A percentile compares a stretch with the other conserved stretches of the same genome.
These are phyloP conservation scores for Aporophyla lueneburgensis DNA, from an alignment of 2,888 invertebrate genomes.

Conservation along the genomic window DNA sequence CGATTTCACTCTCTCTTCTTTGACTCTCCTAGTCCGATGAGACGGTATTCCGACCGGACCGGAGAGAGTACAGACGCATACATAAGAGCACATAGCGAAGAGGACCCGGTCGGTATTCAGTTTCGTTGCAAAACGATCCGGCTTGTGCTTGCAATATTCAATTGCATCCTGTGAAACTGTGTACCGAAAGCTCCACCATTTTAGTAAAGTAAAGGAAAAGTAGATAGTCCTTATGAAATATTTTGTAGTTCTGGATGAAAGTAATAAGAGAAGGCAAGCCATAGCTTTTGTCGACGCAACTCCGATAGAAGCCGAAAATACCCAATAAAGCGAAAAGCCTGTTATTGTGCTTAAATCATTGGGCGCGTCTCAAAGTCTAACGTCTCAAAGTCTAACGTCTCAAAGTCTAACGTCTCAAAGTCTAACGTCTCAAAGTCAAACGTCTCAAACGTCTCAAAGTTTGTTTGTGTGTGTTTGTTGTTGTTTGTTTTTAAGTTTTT, in stretches of 20 bases:
- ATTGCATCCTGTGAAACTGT: constrained; percentile 20
- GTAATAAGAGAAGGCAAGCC: background rate
- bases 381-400: too few relatives aligned
- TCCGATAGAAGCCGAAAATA: background rate
- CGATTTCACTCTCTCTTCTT: too few relatives aligned
- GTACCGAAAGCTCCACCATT: background rate
- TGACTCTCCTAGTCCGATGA: too few relatives aligned
- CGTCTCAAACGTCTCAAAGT: too few relatives aligned
- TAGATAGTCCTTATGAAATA: background rate
- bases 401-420: too few relatives aligned
- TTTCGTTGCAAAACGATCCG: constrained; percentile 3
- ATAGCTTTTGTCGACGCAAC: background rate
- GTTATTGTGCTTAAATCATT: background rate
- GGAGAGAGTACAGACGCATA: background rate
- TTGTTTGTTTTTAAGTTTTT: too few relatives aligned
- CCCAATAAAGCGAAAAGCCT: background rate
- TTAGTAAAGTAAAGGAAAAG: background rate
- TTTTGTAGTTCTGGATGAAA: background rate
- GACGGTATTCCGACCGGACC: too few relatives aligned
- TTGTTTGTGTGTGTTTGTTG: too few relatives aligned
- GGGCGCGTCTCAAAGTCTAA: too few relatives aligned
- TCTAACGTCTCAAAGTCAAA: too few relatives aligned
- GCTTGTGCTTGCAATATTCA: constrained; percentile 25
- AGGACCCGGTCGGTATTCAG: background rate
- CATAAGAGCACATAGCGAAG: constrained; percentile 22